These are phyloP conservation scores for Monoplex corrugatus DNA, from an alignment of 2,888 invertebrate species.

Conservation along the genomic window DNA sequence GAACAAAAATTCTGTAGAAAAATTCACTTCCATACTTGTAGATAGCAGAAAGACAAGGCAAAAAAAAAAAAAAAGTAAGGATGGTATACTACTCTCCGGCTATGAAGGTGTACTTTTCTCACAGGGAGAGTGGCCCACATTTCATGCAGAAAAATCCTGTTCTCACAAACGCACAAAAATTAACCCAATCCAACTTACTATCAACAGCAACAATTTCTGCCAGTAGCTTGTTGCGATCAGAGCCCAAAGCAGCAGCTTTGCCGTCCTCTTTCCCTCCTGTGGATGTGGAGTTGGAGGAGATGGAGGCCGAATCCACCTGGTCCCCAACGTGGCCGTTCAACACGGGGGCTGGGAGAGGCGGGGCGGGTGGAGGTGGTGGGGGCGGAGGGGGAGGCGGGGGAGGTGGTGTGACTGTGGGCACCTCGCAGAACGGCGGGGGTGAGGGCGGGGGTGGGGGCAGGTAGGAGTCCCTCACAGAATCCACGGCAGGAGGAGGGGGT, in stretches of 20 bases:
- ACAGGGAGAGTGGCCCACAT: neutral
- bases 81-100: too few species aligned
- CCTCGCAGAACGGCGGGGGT: slow-evolving; percentile 60
- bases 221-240: slow-evolving; percentile 90
- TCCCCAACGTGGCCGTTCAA: slow-evolving; percentile 54
- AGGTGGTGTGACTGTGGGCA: slow-evolving; percentile 61
- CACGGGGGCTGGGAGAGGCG: slow-evolving; percentile 87
- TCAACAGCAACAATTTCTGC: slow-evolving; percentile 96
- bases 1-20: neutral
- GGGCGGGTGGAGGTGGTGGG: slow-evolving; percentile 85
- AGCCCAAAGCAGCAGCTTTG: slow-evolving; percentile 59
- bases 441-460: slow-evolving; percentile 69
- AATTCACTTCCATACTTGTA: neutral
- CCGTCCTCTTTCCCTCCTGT: slow-evolving; percentile 63
- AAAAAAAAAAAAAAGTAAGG: too few species aligned
- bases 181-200: slow-evolving; percentile 60
- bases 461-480: neutral
- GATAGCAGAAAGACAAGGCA: neutral
- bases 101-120: neutral
- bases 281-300: slow-evolving; percentile 73
- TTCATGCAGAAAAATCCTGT: neutral
- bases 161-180: neutral
- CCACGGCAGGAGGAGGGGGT: neutral
- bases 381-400: slow-evolving; percentile 85
- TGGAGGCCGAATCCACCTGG: slow-evolving; percentile 69